phyloP scores from a whole-genome alignment of 2,888 invertebrate species.

The Leptarthrus brevirostris region DNA sequence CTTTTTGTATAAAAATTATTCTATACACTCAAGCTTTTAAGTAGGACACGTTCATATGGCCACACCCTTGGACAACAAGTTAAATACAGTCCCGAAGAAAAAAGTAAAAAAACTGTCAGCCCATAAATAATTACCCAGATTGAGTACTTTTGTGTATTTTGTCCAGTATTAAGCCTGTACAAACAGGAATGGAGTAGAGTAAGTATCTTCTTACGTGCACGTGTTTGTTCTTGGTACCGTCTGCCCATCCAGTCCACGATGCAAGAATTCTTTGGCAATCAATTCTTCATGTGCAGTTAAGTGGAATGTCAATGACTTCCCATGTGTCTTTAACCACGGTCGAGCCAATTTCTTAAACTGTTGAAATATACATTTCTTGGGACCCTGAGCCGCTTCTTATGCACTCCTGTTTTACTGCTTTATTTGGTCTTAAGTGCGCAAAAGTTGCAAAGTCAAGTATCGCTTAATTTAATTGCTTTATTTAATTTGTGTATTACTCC shows the following conservation, averaged over 20 bases:
- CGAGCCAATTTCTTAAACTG: conserved; percentile 32
- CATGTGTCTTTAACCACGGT: neutral
- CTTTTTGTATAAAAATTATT: too few relatives aligned
- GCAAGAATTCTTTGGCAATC: conserved; percentile 51
- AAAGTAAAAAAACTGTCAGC: conserved; percentile 33
- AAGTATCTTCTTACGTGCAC: conserved; percentile 13
- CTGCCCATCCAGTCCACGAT: conserved; percentile 27
- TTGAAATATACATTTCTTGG: conserved; percentile 18
- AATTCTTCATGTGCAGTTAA: conserved; percentile 52
- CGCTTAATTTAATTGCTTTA: too few relatives aligned
- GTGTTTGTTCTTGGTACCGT: conserved; percentile 4
- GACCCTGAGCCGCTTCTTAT: conserved; percentile 6
- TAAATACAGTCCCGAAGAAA: neutral
- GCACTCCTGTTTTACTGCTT: conserved; percentile 1
- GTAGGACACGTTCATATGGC: conserved; percentile 1
- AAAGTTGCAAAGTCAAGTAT: neutral
- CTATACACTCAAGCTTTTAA: too few relatives aligned
- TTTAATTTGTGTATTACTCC: too few relatives aligned
- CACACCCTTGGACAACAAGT: conserved; percentile 35
- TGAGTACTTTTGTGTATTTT: conserved; percentile 37
- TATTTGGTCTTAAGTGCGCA: neutral
- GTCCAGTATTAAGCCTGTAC: conserved; percentile 3
- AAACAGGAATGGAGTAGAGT: neutral
- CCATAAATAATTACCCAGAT: conserved; percentile 44
- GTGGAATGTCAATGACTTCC: conserved; percentile 52